A percentile compares a stretch with the other conserved stretches of the same genome.
phyloP scores from a whole-genome alignment of 2,888 invertebrate genomes.

The Chrysolina oricalcia region DNA sequence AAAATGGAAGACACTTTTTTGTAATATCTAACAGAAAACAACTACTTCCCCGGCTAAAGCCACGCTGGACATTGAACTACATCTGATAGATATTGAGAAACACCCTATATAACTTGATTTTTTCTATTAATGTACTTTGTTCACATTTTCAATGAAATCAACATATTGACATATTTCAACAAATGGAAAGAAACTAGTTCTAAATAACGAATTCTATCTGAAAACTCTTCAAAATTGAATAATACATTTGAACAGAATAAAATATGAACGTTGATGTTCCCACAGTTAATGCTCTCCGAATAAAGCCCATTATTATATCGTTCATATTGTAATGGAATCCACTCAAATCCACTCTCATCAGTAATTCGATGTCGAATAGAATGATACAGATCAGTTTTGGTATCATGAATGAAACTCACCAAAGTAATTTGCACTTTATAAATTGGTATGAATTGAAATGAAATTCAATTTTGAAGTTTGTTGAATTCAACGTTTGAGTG shows the following conservation, averaged over 20 bases:
- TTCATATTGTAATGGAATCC: neutral
- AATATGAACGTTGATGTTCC: neutral
- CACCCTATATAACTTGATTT: too few relatives aligned
- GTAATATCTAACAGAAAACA: too few relatives aligned
- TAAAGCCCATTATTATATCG: neutral
- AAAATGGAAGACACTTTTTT: too few relatives aligned
- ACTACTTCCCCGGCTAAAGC: too few relatives aligned
- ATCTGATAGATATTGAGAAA: too few relatives aligned
- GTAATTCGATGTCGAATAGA: neutral
- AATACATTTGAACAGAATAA: neutral
- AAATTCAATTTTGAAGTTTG: neutral
- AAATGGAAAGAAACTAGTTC: neutral
- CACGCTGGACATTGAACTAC: too few relatives aligned
- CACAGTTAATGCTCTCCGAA: neutral
- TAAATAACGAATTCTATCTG: neutral
- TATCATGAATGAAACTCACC: neutral
- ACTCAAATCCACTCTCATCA: neutral
- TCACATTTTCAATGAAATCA: too few relatives aligned
- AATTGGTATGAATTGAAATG: neutral
- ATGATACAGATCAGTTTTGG: neutral
- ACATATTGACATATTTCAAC: too few relatives aligned
- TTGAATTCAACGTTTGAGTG: neutral
- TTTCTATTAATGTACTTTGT: too few relatives aligned
- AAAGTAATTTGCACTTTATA: neutral
- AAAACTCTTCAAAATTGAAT: neutral